These are phyloP conservation scores for Ophion ventricosus DNA, from an alignment of 2,888 invertebrate species.

Conservation along the genomic window DNA sequence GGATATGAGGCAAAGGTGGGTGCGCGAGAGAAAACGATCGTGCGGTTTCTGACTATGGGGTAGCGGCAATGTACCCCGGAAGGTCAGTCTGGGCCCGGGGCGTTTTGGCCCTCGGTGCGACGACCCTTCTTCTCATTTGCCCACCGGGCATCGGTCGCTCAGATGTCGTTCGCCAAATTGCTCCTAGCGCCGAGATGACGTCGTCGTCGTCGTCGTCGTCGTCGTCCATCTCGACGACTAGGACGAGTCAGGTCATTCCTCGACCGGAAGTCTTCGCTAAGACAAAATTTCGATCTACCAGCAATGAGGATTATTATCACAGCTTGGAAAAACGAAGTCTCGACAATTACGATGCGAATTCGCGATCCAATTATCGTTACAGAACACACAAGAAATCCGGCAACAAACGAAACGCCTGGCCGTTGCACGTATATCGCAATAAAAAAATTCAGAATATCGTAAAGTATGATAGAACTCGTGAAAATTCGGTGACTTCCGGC, in stretches of 20 bases:
- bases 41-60: constrained; percentile 77
- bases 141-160: constrained; percentile 55
- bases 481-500: constrained; percentile 21
- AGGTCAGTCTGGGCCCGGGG: constrained; percentile 76
- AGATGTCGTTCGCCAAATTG: constrained; percentile 35
- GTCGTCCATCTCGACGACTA: neutral
- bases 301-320: neutral
- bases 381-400: constrained; percentile 10
- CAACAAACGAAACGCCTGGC: constrained; percentile 4
- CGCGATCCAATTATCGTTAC: constrained; percentile 33
- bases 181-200: neutral
- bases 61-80: constrained; percentile 79
- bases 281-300: neutral
- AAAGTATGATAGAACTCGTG: neutral
- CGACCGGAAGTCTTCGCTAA: constrained; percentile 24
- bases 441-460: constrained; percentile 7
- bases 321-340: constrained; percentile 42
- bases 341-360: constrained; percentile 3
- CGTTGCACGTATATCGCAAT: constrained; percentile 15
- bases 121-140: constrained; percentile 70
- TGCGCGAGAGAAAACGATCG: constrained; percentile 60
- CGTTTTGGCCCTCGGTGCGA: constrained; percentile 76
- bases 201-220: neutral
- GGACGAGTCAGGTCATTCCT: constrained; percentile 10
- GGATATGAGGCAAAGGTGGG: constrained; percentile 56